phyloP scores from a whole-genome alignment of 1,140 invertebrate genomes.

The Subanguina moxae region DNA sequence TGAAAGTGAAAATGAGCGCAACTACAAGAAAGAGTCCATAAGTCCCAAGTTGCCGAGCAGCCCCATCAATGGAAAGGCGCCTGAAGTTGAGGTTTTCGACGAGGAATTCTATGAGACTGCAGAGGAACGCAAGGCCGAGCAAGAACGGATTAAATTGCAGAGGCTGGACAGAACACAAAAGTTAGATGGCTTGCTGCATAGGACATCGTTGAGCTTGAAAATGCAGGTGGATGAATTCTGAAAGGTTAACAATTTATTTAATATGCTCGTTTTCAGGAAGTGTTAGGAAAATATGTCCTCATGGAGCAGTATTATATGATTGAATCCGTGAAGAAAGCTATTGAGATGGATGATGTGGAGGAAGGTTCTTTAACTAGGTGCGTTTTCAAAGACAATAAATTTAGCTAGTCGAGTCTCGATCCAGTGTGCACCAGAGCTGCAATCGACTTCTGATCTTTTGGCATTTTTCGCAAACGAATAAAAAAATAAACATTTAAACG shows the following conservation, averaged over 20 bases:
- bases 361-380: constrained; percentile 70
- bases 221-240: constrained; percentile 35
- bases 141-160: constrained; percentile 58
- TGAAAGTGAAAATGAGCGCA: constrained; percentile 15
- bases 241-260: neutral
- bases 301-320: constrained; percentile 93
- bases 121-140: constrained; percentile 29
- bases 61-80: neutral
- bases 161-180: constrained; percentile 67
- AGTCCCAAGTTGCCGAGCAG: neutral
- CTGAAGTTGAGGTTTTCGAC: constrained; percentile 14
- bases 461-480: too few relatives aligned
- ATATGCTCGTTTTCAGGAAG: constrained; percentile 66
- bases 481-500: constrained; percentile 1
- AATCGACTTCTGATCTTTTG: too few relatives aligned
- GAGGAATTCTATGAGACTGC: constrained; percentile 33
- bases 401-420: too few relatives aligned
- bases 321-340: constrained; percentile 88
- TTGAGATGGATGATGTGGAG: constrained; percentile 75
- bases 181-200: constrained; percentile 59
- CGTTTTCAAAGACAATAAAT: too few relatives aligned
- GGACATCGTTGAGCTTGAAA: constrained; percentile 35
- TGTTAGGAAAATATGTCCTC: constrained; percentile 81
- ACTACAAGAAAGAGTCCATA: neutral
- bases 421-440: too few relatives aligned